Conservation (phyloP, 1,140 invertebrate genomes). For the Procambarus clarkii region DNA sequence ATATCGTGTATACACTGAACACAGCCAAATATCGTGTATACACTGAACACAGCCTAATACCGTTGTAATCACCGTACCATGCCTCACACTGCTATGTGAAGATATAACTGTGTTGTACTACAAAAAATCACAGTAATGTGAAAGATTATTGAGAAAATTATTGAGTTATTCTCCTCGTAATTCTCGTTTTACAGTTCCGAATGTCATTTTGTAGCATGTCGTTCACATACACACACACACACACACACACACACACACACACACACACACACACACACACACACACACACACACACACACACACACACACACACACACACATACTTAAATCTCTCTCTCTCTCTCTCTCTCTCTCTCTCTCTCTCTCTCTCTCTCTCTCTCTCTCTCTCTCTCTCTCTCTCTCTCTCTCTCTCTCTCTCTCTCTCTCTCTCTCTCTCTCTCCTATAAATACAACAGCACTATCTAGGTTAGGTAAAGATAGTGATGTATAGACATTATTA, state of each 20-base stretch:
- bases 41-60: too few relatives aligned
- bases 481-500: background rate
- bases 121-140: too few relatives aligned
- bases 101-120: too few relatives aligned
- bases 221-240: slow-evolving; percentile 4
- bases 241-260: slow-evolving; percentile 9
- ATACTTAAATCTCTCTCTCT: too few relatives aligned
- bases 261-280: slow-evolving; percentile 9
- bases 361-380: background rate
- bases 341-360: background rate
- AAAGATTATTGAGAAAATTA: too few relatives aligned
- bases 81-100: too few relatives aligned
- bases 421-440: background rate
- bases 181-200: too few relatives aligned
- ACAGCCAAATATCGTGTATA: too few relatives aligned
- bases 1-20: too few relatives aligned
- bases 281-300: slow-evolving; percentile 9
- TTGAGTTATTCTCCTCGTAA: too few relatives aligned
- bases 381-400: background rate
- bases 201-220: background rate
- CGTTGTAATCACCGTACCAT: too few relatives aligned
- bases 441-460: background rate
- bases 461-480: background rate
- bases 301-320: too few relatives aligned
- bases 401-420: background rate